Evolutionary conservation across 2,113 vertebrate genomes (phyloP).

Genomic region (Grus americana): DNA sequence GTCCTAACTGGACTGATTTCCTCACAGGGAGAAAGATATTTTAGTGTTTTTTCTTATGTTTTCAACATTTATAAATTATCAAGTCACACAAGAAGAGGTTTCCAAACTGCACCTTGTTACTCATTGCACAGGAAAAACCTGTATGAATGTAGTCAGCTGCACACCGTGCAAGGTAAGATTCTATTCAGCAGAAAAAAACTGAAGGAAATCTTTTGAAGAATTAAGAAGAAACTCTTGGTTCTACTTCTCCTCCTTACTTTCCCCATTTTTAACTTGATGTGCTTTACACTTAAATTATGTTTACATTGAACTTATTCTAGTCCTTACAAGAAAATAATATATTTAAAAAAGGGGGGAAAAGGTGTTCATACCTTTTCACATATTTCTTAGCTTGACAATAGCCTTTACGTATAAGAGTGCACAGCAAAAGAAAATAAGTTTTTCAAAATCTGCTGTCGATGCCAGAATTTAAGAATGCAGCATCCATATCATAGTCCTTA

Average conservation of each 20-base stretch:
- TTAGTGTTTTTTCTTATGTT: neutral
- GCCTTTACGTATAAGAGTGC: neutral
- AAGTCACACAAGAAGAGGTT: neutral
- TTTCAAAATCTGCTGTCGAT: neutral
- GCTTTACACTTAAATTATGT: neutral
- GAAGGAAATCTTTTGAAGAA: neutral
- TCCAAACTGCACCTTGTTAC: neutral
- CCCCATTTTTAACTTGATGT: neutral
- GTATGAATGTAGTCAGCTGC: neutral
- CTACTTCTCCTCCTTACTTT: neutral
- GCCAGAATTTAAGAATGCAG: neutral
- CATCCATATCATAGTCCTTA: neutral
- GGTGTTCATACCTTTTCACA: fast-evolving
- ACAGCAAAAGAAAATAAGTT: neutral
- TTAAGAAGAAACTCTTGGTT: neutral
- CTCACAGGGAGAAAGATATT: neutral
- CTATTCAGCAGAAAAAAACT: neutral
- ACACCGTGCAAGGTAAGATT: neutral
- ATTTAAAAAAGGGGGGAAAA: neutral
- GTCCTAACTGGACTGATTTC: neutral
- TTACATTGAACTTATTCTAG: neutral
- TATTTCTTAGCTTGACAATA: neutral
- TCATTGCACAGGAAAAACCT: neutral
- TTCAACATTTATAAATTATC: neutral
- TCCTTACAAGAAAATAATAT: neutral